Evolutionary conservation across 2,113 vertebrate genomes (phyloP).

Genomic region (Menura novaehollandiae): DNA sequence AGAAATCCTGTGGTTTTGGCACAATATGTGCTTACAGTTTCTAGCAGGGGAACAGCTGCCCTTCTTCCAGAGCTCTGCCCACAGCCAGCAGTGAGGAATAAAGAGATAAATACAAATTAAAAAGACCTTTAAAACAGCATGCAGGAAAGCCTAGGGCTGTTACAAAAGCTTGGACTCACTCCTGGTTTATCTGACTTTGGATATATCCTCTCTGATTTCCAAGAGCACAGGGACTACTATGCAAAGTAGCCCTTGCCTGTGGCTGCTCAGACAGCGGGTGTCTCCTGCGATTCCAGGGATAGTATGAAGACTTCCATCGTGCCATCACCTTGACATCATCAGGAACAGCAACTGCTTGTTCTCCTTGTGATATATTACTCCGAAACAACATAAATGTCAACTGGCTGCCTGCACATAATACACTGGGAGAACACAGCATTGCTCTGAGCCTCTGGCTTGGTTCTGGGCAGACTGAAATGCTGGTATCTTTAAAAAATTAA

Average conservation of each 20-base stretch:
- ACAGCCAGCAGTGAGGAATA: not conserved
- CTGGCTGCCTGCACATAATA: not conserved
- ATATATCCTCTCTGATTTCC: not conserved
- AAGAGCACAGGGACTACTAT: not conserved
- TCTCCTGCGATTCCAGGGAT: not conserved
- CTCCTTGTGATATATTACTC: constrained; percentile 22
- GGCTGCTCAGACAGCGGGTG: not conserved
- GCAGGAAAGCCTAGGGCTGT: not conserved
- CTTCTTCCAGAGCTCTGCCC: not conserved
- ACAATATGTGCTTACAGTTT: not conserved
- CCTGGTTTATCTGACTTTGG: not conserved
- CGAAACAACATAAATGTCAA: constrained; percentile 3
- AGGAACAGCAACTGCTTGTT: constrained; percentile 19
- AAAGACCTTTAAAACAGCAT: not conserved
- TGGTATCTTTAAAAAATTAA: not conserved
- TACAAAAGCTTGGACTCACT: not conserved
- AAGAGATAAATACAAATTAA: not conserved
- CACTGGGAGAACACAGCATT: not conserved
- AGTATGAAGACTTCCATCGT: not conserved
- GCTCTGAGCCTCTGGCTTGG: not conserved
- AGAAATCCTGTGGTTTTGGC: not conserved
- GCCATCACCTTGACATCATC: constrained; percentile 43
- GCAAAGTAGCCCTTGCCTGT: not conserved
- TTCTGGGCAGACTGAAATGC: not conserved
- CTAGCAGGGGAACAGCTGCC: not conserved